These are phyloP conservation scores for Lymantria monacha DNA, from an alignment of 2,888 invertebrate genomes.

Conservation along the genomic window DNA sequence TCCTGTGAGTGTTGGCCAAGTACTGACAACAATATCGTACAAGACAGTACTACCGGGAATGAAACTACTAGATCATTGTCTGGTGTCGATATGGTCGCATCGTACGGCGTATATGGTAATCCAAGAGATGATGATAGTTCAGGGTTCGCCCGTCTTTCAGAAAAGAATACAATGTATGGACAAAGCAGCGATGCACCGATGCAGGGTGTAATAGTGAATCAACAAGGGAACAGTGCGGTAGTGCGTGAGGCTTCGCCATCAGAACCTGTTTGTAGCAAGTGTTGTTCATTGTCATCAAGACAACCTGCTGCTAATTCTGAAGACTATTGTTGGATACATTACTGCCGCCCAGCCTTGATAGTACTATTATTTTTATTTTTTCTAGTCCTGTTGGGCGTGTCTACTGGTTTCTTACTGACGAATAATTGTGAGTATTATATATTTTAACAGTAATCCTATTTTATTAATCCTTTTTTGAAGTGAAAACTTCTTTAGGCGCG, in stretches of 20 bases:
- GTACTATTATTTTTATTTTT: slow-evolving; percentile 78
- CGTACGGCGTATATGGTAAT: slow-evolving; percentile 78
- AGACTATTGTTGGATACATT: slow-evolving; percentile 79
- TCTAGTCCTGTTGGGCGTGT: slow-evolving; percentile 79
- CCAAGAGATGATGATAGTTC: slow-evolving; percentile 76
- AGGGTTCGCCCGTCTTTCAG: slow-evolving; percentile 70
- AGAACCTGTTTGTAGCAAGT: slow-evolving; percentile 58
- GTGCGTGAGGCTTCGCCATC: slow-evolving; percentile 54
- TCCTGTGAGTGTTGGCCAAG: slow-evolving; percentile 80
- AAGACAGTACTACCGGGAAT: slow-evolving; percentile 58
- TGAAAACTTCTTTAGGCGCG: too few relatives aligned
- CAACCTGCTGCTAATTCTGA: slow-evolving; percentile 69
- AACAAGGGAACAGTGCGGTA: slow-evolving; percentile 77
- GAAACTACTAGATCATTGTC: slow-evolving; percentile 72
- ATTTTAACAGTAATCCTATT: slow-evolving; percentile 16
- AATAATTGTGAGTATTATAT: slow-evolving; percentile 79
- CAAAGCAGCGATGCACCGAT: slow-evolving; percentile 72
- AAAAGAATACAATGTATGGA: slow-evolving; percentile 65
- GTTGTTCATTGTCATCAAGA: slow-evolving; percentile 60
- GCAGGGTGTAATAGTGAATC: slow-evolving; percentile 78
- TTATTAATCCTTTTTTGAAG: slow-evolving; percentile 2
- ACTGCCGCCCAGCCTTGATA: slow-evolving; percentile 79
- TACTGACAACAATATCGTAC: slow-evolving; percentile 66
- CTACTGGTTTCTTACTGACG: slow-evolving; percentile 81
- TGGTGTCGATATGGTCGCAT: slow-evolving; percentile 78